phyloP scores from a whole-genome alignment of 2,888 invertebrate species.

The Phortica magna region DNA sequence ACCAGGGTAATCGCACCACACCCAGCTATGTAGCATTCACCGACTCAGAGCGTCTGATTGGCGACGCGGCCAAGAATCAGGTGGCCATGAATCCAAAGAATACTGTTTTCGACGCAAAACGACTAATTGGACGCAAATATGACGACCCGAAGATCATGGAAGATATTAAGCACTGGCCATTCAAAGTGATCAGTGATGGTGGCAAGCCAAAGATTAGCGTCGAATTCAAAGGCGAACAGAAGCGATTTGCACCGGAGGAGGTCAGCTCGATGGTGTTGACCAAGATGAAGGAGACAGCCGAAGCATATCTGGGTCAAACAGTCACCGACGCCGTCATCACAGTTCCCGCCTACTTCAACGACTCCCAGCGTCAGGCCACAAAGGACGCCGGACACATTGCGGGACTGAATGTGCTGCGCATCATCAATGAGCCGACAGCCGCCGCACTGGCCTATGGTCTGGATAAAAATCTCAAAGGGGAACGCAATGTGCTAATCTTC shows the following conservation, averaged over 20 bases:
- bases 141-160: slow-evolving; percentile 88
- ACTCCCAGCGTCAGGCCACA: slow-evolving; percentile 90
- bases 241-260: slow-evolving; percentile 89
- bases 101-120: slow-evolving; percentile 90
- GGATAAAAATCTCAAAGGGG: slow-evolving; percentile 86
- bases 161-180: slow-evolving; percentile 93
- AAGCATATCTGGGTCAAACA: slow-evolving; percentile 85
- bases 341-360: slow-evolving; percentile 91
- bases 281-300: slow-evolving; percentile 91
- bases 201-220: slow-evolving; percentile 87
- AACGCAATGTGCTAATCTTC: slow-evolving; percentile 86
- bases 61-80: no score
- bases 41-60: no score
- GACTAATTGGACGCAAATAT: slow-evolving; percentile 89
- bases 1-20: slow-evolving; percentile 95
- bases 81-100: slow-evolving; percentile 89
- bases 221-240: slow-evolving; percentile 86
- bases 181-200: slow-evolving; percentile 82
- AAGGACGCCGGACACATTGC: slow-evolving; percentile 93
- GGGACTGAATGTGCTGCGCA: slow-evolving; percentile 91
- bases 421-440: slow-evolving; percentile 94
- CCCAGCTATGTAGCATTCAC: no score
- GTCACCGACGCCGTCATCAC: slow-evolving; percentile 89
- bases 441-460: slow-evolving; percentile 92
- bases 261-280: slow-evolving; percentile 90